A percentile compares a stretch with the other conserved stretches of the same genome.
Conservation (phyloP, 1,140 invertebrate species). For the Frieseomelitta varia region DNA sequence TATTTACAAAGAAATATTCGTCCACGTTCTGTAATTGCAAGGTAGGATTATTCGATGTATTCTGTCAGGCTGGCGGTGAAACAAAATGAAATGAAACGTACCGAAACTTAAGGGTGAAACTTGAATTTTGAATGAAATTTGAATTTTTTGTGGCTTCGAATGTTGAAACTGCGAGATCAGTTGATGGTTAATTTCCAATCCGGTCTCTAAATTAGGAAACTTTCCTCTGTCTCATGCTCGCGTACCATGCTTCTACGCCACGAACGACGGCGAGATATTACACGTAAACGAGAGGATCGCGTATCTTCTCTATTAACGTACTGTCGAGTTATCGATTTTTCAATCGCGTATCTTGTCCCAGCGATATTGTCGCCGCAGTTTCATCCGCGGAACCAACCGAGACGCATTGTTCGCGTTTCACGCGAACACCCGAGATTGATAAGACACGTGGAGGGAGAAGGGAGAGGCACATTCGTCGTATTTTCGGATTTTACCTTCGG, state of each 20-base stretch:
- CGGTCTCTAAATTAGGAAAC: too few relatives aligned
- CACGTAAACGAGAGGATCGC: not conserved
- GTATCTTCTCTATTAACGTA: constrained; percentile 1
- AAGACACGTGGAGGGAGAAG: not conserved
- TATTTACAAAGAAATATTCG: too few relatives aligned
- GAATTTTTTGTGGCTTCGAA: too few relatives aligned
- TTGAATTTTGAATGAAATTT: too few relatives aligned
- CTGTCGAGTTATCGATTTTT: constrained; percentile 34
- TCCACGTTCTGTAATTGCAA: too few relatives aligned
- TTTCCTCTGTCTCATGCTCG: not conserved
- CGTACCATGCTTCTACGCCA: not conserved
- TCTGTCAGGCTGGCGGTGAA: too few relatives aligned
- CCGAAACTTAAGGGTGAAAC: too few relatives aligned
- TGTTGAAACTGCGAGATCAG: too few relatives aligned
- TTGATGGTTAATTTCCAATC: too few relatives aligned
- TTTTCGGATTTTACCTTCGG: not conserved
- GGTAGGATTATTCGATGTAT: too few relatives aligned
- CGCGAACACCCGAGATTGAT: constrained; percentile 10
- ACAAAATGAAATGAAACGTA: too few relatives aligned
- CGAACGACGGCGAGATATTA: not conserved
- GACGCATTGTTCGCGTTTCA: constrained; percentile 7
- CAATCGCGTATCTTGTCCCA: constrained; percentile 3
- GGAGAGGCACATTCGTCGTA: too few relatives aligned
- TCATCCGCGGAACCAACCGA: not conserved
- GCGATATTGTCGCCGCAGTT: constrained; percentile 7